Evolutionary conservation across 2,797 vertebrate species (phyloP), one percentile per base, ranked within the genome.

Genomic region (Rhyacichthys aspro): DNA sequence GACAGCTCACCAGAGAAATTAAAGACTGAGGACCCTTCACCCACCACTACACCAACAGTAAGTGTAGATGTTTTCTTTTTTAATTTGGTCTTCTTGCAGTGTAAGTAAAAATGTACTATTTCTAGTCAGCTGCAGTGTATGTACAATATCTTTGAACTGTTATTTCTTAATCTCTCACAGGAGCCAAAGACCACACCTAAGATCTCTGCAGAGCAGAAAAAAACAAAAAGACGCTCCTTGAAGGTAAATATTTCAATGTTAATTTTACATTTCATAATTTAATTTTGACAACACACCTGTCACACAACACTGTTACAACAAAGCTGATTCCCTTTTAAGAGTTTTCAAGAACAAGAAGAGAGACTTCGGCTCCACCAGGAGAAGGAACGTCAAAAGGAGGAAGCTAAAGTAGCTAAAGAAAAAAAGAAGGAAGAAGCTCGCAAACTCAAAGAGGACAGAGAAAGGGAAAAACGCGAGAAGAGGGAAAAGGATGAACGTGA

Each of bases 401-500:
- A 97, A 59, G 94, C 94, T 0, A 96, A 90, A 86, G 91, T 88
- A 0, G 93, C 90, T 0, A 95, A 94, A 33, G 92, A 96, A 50
- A 90, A 91, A 67, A 95, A 94, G 78, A 95, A 89, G 78, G 94
- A 96, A 69, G 95, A 95, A 69, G 94, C 94, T 0, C 94, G 92
- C 61, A 93, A 79, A 79, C 91, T 87, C 58, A 97, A 90, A 34
- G 95, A 98, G 62, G 95, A 96, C 8, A 90, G 93, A 59, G 94
- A 94, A 16, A 95, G 85, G 76, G 70, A 94, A 61, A 96, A 95
- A 78, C 94, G 88, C 5, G 94, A 98, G 59, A 94, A 94, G 74
- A 94, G 89, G 5, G 95, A 97, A 75, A 95, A 92, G 62, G 94
- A 94, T 0, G 95, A 96, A 7, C 92, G 91, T 23, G 96, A 98